phyloP scores from a whole-genome alignment of 1,140 invertebrate genomes.

The Dysdera silvatica region DNA sequence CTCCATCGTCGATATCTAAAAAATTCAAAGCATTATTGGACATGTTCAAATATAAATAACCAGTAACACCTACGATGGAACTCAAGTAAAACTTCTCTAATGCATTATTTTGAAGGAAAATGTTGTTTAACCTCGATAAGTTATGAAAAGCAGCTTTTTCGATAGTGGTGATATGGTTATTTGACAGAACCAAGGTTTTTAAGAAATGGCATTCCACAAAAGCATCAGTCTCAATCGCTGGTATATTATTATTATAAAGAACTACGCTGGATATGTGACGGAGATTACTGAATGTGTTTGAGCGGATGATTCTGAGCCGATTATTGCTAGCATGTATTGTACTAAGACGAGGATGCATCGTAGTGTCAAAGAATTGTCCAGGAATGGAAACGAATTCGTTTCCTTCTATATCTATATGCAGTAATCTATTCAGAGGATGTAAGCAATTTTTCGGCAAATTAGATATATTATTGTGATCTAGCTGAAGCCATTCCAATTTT shows the following conservation, averaged over 20 bases:
- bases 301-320: constrained; percentile 48
- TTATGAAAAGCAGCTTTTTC: constrained; percentile 57
- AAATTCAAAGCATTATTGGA: constrained; percentile 13
- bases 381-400: constrained; percentile 58
- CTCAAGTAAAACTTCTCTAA: constrained; percentile 62
- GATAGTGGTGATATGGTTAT: constrained; percentile 37
- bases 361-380: constrained; percentile 51
- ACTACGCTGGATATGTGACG: constrained; percentile 20
- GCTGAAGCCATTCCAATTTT: constrained; percentile 64
- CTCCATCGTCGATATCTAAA: background rate
- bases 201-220: constrained; percentile 60
- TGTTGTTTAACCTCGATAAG: constrained; percentile 56
- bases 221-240: constrained; percentile 43
- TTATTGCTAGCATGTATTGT: constrained; percentile 63
- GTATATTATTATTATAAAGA: constrained; percentile 16
- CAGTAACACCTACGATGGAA: constrained; percentile 47
- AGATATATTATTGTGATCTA: constrained; percentile 81
- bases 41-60: constrained; percentile 18
- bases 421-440: constrained; percentile 60
- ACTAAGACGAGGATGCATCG: constrained; percentile 55
- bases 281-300: constrained; percentile 4
- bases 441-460: constrained; percentile 54
- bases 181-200: constrained; percentile 58
- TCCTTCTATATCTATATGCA: constrained; percentile 75
- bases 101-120: constrained; percentile 66